These are phyloP conservation scores for Hippocampus barbouri DNA, from an alignment of 2,113 vertebrate species.

Conservation along the genomic window DNA sequence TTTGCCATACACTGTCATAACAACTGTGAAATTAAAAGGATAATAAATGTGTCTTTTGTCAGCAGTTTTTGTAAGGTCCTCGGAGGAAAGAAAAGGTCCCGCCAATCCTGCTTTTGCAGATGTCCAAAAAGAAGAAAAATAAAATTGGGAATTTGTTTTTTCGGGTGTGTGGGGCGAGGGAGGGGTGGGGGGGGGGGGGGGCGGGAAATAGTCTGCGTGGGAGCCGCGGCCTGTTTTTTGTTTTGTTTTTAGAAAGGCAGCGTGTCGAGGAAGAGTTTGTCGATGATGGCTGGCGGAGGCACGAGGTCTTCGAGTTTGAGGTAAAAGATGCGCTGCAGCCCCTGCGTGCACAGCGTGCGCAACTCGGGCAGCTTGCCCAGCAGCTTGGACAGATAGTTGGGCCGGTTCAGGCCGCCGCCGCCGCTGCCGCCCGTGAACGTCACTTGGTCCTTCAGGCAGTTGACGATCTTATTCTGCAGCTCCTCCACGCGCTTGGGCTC, in stretches of 20 bases:
- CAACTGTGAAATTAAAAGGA: neutral
- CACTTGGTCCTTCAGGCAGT: constrained; percentile 98
- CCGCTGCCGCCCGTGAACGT: constrained; percentile 93
- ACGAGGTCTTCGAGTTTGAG: constrained; percentile 98
- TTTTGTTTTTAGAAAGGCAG: constrained; percentile 85
- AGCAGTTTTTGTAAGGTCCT: neutral
- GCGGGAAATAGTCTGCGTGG: neutral
- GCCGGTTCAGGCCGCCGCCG: constrained; percentile 85
- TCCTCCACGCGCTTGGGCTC: constrained; percentile 98
- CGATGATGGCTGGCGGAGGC: constrained; percentile 98
- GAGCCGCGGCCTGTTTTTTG: neutral
- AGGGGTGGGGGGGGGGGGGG: neutral
- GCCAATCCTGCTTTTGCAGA: neutral
- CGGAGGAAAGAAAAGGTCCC: neutral
- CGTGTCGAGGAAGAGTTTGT: constrained; percentile 99
- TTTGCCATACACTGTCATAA: neutral
- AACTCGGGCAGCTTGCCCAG: constrained; percentile 98
- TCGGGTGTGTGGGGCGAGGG: too few species aligned
- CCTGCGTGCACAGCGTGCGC: constrained; percentile 97
- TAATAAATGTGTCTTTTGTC: neutral
- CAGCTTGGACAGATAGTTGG: constrained; percentile 98
- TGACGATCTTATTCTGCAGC: constrained; percentile 98
- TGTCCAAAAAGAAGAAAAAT: neutral
- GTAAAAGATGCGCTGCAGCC: constrained; percentile 99
- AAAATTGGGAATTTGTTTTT: neutral